A percentile compares a stretch with the other conserved stretches of the same genome.
These are phyloP conservation scores for Trichopria drosophilae DNA, from an alignment of 2,888 invertebrate species.

Conservation along the genomic window DNA sequence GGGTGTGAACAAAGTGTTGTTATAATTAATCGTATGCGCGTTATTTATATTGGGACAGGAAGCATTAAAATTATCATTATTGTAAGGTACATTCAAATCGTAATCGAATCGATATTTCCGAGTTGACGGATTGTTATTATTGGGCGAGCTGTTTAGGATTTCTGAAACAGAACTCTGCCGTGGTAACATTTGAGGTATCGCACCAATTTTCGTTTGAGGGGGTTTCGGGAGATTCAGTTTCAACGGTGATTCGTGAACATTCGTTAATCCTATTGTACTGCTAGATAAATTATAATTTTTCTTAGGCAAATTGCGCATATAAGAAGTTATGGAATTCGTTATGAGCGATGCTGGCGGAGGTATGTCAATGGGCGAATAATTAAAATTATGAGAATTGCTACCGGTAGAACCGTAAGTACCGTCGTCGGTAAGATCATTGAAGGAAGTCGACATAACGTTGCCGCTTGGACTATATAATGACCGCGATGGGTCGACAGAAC, in stretches of 20 bases:
- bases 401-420: conserved; percentile 30
- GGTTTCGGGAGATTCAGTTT: conserved; percentile 40
- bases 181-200: conserved; percentile 39
- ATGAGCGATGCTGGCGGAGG: conserved; percentile 49
- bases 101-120: conserved; percentile 52
- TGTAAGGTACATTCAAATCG: conserved; percentile 51
- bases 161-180: conserved; percentile 50
- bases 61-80: conserved; percentile 47
- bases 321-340: conserved; percentile 50
- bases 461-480: conserved; percentile 43
- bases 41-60: conserved; percentile 35
- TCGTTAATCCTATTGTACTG: conserved; percentile 47
- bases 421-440: conserved; percentile 40
- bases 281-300: conserved; percentile 47
- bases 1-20: conserved; percentile 38
- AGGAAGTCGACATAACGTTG: conserved; percentile 48
- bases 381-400: conserved; percentile 33
- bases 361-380: conserved; percentile 39
- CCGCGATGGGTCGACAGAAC: no score
- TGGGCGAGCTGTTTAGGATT: conserved; percentile 48
- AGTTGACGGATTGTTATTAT: conserved; percentile 44
- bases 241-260: conserved; percentile 44
- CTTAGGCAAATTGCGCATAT: conserved; percentile 51
- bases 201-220: no score
- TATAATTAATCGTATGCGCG: conserved; percentile 37